Evolutionary conservation across 2,797 vertebrate species (phyloP), one percentile per base, ranked within the genome.

Genomic region (Knipowitschia caucasica): DNA sequence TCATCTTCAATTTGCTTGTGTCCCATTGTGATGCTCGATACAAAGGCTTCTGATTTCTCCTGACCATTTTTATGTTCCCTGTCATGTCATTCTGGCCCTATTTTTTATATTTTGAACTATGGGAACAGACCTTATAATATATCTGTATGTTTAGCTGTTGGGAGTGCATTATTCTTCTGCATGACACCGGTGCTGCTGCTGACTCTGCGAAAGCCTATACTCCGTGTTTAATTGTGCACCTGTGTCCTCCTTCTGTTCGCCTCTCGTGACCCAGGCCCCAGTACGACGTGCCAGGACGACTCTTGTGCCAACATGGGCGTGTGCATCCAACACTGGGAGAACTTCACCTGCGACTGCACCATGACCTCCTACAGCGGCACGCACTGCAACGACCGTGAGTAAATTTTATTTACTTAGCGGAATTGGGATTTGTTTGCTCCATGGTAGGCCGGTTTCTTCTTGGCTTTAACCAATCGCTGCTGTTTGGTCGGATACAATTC

Each of bases 381-480:
- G 52, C 92, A 96, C 87, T 98, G 96, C 89, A 98, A 96, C 34
- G 96, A 98, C 70, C 96, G 96, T 98, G 86, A 98, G 96, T 98
- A 68, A 50, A 0, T 14, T 31, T 20, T 14, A 33, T n/a, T n/a
- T n/a, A n/a, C n/a, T n/a, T n/a, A n/a, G n/a, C n/a, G n/a, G n/a
- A n/a, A n/a, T n/a, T n/a, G n/a, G n/a, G n/a, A n/a, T n/a, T n/a
- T n/a, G n/a, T n/a, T n/a, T n/a, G n/a, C n/a, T n/a, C n/a, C n/a
- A n/a, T n/a, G n/a, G n/a, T n/a, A n/a, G n/a, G n/a, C n/a, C n/a
- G n/a, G n/a, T n/a, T n/a, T n/a, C n/a, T n/a, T n/a, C n/a, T n/a
- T n/a, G n/a, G n/a, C n/a, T n/a, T n/a, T n/a, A n/a, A n/a, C n/a
- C n/a, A n/a, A n/a, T n/a, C n/a, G n/a, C n/a, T n/a, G n/a, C n/a